phyloP scores from a whole-genome alignment of 2,888 invertebrate genomes.

The Lasioglossum leucozonium region DNA sequence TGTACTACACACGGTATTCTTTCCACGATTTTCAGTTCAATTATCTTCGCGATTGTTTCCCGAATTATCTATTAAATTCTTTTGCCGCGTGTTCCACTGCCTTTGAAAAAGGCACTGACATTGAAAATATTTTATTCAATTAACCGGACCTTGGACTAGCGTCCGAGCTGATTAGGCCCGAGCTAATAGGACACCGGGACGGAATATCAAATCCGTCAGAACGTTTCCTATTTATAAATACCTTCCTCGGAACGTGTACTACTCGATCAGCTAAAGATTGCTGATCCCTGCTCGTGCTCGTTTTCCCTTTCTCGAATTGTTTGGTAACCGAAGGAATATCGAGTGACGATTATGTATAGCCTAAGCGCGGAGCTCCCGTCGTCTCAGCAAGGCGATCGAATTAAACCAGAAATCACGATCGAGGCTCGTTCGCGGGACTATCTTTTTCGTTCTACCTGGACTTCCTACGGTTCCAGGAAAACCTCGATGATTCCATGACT shows the following conservation, averaged over 20 bases:
- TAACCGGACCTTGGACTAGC: no score
- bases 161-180: not conserved
- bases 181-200: not conserved
- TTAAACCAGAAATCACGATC: conserved; percentile 10
- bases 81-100: not conserved
- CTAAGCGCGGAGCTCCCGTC: not conserved
- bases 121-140: not conserved
- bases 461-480: conserved; percentile 42
- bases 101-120: no score
- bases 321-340: conserved; percentile 13
- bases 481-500: conserved; percentile 41
- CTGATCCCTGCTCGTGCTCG: not conserved
- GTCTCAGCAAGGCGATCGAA: conserved; percentile 2
- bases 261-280: not conserved
- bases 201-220: not conserved
- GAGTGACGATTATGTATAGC: not conserved
- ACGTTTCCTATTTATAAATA: conserved; percentile 8
- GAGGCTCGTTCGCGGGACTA: not conserved
- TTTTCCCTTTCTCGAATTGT: conserved; percentile 25
- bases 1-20: conserved; percentile 20
- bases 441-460: not conserved
- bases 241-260: conserved; percentile 5
- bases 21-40: not conserved
- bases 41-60: no score
- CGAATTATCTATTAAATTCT: not conserved